phyloP scores from a whole-genome alignment of 2,797 vertebrate genomes.

The Tokudaia tokunoshimensis region DNA sequence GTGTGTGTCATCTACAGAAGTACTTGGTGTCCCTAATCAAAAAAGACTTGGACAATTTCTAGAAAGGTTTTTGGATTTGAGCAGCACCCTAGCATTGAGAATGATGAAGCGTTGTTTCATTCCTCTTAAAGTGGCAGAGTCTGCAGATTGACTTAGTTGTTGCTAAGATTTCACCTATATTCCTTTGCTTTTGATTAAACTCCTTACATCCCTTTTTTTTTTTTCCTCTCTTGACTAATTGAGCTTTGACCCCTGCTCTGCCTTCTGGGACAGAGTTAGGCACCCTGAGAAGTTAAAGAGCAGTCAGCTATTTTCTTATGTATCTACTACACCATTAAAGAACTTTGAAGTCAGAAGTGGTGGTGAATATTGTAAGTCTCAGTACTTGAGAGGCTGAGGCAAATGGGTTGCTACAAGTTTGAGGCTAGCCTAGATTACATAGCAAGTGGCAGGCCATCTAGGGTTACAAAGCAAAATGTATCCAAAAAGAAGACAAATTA shows the following conservation, averaged over 20 bases:
- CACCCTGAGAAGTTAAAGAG: constrained; percentile 14
- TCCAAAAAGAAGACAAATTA: background rate
- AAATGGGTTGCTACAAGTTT: background rate
- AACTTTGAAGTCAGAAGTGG: background rate
- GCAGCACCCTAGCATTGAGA: constrained; percentile 24
- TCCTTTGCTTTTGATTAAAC: constrained; percentile 64
- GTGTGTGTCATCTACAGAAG: constrained; percentile 74
- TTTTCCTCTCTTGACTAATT: constrained; percentile 27
- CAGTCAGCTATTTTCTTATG: background rate
- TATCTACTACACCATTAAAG: constrained; percentile 5
- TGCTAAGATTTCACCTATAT: constrained; percentile 15
- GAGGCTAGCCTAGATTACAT: background rate
- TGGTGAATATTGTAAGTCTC: background rate
- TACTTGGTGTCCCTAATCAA: constrained; percentile 63
- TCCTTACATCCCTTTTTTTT: constrained; percentile 48
- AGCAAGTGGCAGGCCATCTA: background rate
- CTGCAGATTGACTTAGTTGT: constrained; percentile 12
- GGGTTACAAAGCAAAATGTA: background rate
- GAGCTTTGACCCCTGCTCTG: background rate
- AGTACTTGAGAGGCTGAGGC: background rate
- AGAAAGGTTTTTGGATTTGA: constrained; percentile 60
- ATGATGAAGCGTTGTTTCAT: constrained; percentile 47
- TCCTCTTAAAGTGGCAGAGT: constrained; percentile 48
- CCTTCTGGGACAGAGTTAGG: constrained; percentile 43
- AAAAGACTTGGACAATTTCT: constrained; percentile 37